A percentile compares a stretch with the other conserved stretches of the same genome.
phyloP scores from a whole-genome alignment of 2,888 invertebrate species.

The Ceriagrion tenellum region DNA sequence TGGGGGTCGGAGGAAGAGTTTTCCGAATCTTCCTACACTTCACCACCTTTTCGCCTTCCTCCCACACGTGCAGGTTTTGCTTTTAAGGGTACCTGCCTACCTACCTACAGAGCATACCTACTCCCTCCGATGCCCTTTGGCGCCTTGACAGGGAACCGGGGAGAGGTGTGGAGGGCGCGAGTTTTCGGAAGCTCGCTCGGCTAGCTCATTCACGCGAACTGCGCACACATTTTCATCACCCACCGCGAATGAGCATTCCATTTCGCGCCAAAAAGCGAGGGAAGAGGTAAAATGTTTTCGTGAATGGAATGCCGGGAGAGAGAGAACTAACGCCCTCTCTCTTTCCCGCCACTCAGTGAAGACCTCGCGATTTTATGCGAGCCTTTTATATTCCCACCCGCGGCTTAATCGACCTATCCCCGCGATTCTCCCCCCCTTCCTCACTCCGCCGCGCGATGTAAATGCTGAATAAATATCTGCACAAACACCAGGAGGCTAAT shows the following conservation, averaged over 20 bases:
- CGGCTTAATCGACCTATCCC: slow-evolving; percentile 1
- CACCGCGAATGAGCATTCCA: slow-evolving; percentile 6
- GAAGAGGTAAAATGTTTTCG: not conserved
- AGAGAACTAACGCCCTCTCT: no score
- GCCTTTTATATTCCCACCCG: slow-evolving; percentile 19
- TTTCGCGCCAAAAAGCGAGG: not conserved
- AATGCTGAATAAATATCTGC: slow-evolving; percentile 24
- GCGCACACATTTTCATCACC: not conserved
- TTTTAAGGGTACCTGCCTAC: not conserved
- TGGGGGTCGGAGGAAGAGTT: not conserved
- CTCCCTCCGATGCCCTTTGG: not conserved
- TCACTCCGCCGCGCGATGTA: not conserved
- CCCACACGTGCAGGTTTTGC: not conserved
- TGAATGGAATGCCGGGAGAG: not conserved
- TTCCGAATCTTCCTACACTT: not conserved
- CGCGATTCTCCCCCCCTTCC: not conserved
- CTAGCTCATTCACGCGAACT: not conserved
- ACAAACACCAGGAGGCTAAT: slow-evolving; percentile 12
- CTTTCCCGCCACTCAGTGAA: not conserved
- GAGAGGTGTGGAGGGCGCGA: not conserved
- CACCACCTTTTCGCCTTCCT: not conserved
- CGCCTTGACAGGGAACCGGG: no score
- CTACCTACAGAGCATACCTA: not conserved
- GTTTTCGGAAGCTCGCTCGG: not conserved
- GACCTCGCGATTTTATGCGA: not conserved